These are phyloP conservation scores for Achatina immaculata DNA, from an alignment of 1,140 invertebrate species.

Conservation along the genomic window DNA sequence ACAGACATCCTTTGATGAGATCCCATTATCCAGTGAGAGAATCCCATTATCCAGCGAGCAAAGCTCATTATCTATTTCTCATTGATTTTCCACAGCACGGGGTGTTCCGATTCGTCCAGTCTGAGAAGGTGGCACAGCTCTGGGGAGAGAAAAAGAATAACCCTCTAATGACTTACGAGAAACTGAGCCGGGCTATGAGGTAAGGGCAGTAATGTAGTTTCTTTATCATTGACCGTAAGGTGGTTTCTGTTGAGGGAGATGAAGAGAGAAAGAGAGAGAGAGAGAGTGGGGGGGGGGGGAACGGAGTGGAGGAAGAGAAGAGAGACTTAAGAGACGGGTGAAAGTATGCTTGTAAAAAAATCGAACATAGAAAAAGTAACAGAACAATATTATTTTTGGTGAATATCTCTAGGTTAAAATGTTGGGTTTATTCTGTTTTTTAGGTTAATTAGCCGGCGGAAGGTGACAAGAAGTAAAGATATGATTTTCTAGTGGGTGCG, in stretches of 20 bases:
- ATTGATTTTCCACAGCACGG: slow-evolving; percentile 73
- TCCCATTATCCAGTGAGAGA: too few species aligned
- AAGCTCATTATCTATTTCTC: too few species aligned
- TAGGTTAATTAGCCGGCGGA: too few species aligned
- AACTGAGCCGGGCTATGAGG: slow-evolving; percentile 93
- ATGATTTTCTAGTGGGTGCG: too few species aligned
- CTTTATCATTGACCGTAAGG: neutral
- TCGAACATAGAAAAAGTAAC: too few species aligned
- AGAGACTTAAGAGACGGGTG: neutral
- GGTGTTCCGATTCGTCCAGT: slow-evolving; percentile 88
- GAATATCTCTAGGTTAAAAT: too few species aligned
- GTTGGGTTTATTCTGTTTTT: too few species aligned
- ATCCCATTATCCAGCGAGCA: too few species aligned
- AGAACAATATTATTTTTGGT: too few species aligned
- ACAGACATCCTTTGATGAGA: too few species aligned
- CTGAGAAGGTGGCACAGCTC: slow-evolving; percentile 88
- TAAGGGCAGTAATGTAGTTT: slow-evolving; percentile 63
- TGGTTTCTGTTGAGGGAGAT: neutral
- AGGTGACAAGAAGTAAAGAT: too few species aligned
- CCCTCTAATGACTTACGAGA: slow-evolving; percentile 93
- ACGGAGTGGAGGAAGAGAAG: neutral
- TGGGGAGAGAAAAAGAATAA: slow-evolving; percentile 91
- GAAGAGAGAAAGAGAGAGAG: neutral
- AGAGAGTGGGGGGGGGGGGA: neutral
- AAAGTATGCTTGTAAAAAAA: neutral